Evolutionary conservation across 1,140 invertebrate genomes (phyloP), one percentile per base, ranked within the genome.

Genomic region (Oscheius sp.): DNA sequence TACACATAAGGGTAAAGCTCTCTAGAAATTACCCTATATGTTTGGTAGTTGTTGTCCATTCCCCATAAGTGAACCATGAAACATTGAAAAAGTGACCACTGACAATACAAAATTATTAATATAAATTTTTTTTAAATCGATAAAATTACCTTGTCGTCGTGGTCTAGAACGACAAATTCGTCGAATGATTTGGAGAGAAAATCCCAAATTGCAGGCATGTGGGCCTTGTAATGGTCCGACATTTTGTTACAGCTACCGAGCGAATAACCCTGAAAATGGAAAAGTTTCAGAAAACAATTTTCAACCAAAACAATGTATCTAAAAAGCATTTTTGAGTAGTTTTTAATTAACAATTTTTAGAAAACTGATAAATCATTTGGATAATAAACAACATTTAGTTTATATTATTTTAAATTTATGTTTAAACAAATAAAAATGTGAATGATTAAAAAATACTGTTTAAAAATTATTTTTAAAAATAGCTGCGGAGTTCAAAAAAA

Each of bases 21-120:
- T 26, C 28, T 55, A 4, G 7, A 15, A 13, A 55, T 23, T 55
- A 20, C 28, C 49, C 28, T 55, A 23, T 20, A 55, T 4, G 49
- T 55, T 4, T 55, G 49, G 23, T 55, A 55, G 49, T 23, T 55
- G 4, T 55, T 55, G 49, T 55, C 49, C 7, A 55, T 55, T 55
- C 49, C 49, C 49, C 49, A 55, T 20, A 55, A 26, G 49, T 20
- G 49, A 23, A 55, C 49, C 7, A 55, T 23, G 28, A 55, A 55
- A 55, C 15, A 55, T 26, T 55, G 49, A 26, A 55, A 55, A 4
- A 55, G 49, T 7, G 15, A 15, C 49, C 49, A 55, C 49, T 42
- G n/a, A n/a, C n/a, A n/a, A n/a, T n/a, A n/a, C n/a, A n/a, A 42
- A 42, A 42, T 42, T 42, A 10, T 42, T 42, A 42, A 10, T 42